These are phyloP conservation scores for Archaeoteleia sp. DNA, from an alignment of 2,888 invertebrate species.

Conservation along the genomic window DNA sequence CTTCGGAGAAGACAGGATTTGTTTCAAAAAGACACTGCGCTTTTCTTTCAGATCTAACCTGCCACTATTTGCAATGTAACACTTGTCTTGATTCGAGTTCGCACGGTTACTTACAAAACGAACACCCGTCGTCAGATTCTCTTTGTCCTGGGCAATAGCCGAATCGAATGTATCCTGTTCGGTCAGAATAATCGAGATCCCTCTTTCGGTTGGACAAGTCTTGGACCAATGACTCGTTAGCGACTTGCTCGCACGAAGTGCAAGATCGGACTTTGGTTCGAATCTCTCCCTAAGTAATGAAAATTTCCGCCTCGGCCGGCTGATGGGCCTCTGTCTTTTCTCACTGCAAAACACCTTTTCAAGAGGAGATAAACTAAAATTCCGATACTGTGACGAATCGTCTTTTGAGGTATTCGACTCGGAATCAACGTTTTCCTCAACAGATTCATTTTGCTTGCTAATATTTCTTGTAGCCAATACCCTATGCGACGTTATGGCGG, in stretches of 20 bases:
- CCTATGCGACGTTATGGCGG: no score
- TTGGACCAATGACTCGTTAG: slow-evolving; percentile 47
- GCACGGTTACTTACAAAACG: slow-evolving; percentile 53
- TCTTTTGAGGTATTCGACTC: no score
- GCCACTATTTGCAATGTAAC: slow-evolving; percentile 51
- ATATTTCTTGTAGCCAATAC: no score
- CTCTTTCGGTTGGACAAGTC: slow-evolving; percentile 34
- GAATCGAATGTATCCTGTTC: slow-evolving; percentile 54
- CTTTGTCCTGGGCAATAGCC: slow-evolving; percentile 60
- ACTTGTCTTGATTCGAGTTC: slow-evolving; percentile 50
- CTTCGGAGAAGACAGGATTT: slow-evolving; percentile 78
- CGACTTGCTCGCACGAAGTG: slow-evolving; percentile 33
- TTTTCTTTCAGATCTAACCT: slow-evolving; percentile 76
- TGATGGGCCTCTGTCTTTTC: slow-evolving; percentile 58
- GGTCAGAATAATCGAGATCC: slow-evolving; percentile 55
- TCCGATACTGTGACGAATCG: slow-evolving; percentile 1
- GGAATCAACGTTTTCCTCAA: no score
- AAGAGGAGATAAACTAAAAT: neutral
- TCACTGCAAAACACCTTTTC: slow-evolving; percentile 31
- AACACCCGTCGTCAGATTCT: slow-evolving; percentile 65
- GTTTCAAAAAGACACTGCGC: slow-evolving; percentile 77
- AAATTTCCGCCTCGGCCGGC: slow-evolving; percentile 78
- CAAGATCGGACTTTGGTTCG: slow-evolving; percentile 75
- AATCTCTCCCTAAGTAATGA: slow-evolving; percentile 79
- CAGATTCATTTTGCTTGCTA: no score